Percentiles rank a stretch among this genome's conserved stretches.
Conservation (phyloP, 1,140 invertebrate genomes). For the Samia ricini region DNA sequence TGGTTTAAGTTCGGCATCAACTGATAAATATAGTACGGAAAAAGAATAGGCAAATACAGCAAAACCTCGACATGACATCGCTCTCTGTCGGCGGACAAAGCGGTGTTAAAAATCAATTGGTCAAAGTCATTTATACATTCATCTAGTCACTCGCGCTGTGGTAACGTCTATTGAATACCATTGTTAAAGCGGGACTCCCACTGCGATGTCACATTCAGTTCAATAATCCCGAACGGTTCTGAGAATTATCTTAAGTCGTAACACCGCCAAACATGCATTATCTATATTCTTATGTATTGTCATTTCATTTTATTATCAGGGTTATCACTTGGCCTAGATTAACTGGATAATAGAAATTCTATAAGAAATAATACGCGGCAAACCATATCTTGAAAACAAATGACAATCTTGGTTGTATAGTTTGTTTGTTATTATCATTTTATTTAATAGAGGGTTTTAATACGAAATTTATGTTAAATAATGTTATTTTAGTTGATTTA, state of each 20-base stretch:
- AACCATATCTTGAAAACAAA: background rate
- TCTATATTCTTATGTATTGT: background rate
- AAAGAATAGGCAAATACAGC: conserved; percentile 30
- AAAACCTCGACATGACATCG: conserved; percentile 31
- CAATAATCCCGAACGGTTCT: background rate
- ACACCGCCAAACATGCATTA: conserved; percentile 32
- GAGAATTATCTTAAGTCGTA: conserved; percentile 23
- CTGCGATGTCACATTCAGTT: conserved; percentile 45
- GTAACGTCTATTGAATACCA: conserved; percentile 45
- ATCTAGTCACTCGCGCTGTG: conserved; percentile 29
- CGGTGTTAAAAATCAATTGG: conserved; percentile 68
- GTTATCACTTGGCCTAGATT: background rate
- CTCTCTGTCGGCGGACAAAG: conserved; percentile 39
- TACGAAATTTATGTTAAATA: no score
- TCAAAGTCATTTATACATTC: conserved; percentile 63
- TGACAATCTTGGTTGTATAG: no score
- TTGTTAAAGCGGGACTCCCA: conserved; percentile 55
- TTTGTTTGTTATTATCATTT: no score
- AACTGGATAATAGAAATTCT: background rate
- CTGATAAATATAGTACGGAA: background rate
- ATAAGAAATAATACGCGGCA: background rate
- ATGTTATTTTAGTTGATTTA: no score
- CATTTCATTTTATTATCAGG: background rate
- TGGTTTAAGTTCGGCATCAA: background rate
- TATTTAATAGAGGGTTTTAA: no score